Evolutionary conservation across 2,113 vertebrate genomes (phyloP).

Genomic region (Girardinichthys multiradiatus): DNA sequence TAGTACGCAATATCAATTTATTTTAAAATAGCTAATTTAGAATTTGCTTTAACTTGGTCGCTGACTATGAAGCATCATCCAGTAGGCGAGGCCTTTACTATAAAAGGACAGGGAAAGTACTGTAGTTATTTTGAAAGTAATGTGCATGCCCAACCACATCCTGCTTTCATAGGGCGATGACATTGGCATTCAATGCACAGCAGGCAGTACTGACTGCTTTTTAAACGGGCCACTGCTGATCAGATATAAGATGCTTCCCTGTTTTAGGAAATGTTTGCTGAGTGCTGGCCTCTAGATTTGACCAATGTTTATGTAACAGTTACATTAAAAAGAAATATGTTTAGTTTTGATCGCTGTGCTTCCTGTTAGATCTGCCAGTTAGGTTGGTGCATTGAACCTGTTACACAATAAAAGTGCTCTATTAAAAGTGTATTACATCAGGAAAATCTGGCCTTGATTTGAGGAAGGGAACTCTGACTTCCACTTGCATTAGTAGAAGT

Average conservation of each 20-base stretch:
- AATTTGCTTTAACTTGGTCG: neutral
- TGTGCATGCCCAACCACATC: slow-evolving; percentile 75
- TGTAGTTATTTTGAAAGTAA: slow-evolving; percentile 71
- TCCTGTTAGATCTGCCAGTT: neutral
- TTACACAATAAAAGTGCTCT: neutral
- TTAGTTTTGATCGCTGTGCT: neutral
- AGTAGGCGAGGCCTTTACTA: slow-evolving; percentile 63
- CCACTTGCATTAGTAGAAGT: slow-evolving; percentile 22
- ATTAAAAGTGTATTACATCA: slow-evolving; percentile 10
- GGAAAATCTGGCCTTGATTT: slow-evolving; percentile 11
- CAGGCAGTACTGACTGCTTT: slow-evolving; percentile 22
- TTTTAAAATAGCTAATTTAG: neutral
- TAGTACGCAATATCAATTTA: neutral
- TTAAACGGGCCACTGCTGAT: slow-evolving; percentile 32
- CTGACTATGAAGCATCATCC: neutral
- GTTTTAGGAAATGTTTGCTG: neutral
- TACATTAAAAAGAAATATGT: neutral
- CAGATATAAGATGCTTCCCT: neutral
- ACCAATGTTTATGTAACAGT: neutral
- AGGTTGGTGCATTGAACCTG: neutral
- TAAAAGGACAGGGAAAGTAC: slow-evolving; percentile 72
- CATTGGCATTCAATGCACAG: slow-evolving; percentile 34
- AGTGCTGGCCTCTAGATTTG: neutral
- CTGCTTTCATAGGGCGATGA: slow-evolving; percentile 61
- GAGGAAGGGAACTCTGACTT: slow-evolving; percentile 14